A percentile compares a stretch with the other conserved stretches of the same genome.
Evolutionary conservation across 1,140 invertebrate genomes (phyloP).

Genomic region (Sminthurinus signatus): DNA sequence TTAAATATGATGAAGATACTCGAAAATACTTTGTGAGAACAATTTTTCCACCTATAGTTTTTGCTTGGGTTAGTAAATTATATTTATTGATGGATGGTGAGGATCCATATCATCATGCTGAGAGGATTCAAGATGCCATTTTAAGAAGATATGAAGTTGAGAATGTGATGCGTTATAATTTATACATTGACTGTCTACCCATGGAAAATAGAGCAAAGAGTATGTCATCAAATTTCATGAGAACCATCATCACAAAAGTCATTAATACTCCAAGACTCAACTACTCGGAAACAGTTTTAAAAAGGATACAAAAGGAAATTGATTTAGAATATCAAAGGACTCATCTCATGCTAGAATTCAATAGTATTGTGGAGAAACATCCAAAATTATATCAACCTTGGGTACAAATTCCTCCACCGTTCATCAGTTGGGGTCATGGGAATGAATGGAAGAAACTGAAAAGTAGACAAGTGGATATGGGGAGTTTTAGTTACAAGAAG

Average conservation of each 20-base stretch:
- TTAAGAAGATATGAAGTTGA: constrained; percentile 21
- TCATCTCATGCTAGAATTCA: constrained; percentile 20
- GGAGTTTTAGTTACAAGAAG: constrained; percentile 25
- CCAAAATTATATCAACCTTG: constrained; percentile 21
- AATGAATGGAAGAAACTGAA: constrained; percentile 5
- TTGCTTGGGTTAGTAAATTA: constrained; percentile 31
- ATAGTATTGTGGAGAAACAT: constrained; percentile 16
- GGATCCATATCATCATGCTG: constrained; percentile 25
- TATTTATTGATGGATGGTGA: constrained; percentile 33
- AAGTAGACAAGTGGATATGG: neutral
- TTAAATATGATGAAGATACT: constrained; percentile 19
- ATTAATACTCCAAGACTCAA: neutral
- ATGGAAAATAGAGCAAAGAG: neutral
- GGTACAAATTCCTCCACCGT: constrained; percentile 18
- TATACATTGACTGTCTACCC: constrained; percentile 34
- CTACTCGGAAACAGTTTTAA: neutral
- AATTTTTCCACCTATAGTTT: constrained; percentile 17
- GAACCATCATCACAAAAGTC: neutral
- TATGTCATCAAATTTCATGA: constrained; percentile 1
- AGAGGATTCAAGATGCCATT: constrained; percentile 29
- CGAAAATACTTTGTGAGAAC: constrained; percentile 26
- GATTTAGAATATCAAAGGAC: constrained; percentile 26
- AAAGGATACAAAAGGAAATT: constrained; percentile 20
- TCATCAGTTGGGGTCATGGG: neutral
- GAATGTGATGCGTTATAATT: constrained; percentile 28